A percentile compares a stretch with the other conserved stretches of the same genome.
phyloP scores from a whole-genome alignment of 2,888 invertebrate species.

The Maniola hyperantus region DNA sequence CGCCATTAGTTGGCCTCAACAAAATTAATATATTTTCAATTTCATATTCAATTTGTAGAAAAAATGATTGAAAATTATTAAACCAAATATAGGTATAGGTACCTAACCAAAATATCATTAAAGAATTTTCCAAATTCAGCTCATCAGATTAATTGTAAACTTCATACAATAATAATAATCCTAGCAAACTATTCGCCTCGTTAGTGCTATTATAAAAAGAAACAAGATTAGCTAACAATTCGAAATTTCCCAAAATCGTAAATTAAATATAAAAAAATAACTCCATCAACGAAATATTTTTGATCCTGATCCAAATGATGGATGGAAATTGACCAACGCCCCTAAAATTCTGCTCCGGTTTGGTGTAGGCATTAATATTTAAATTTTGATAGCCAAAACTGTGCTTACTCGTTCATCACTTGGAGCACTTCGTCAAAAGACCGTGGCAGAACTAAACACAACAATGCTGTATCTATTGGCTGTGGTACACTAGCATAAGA shows the following conservation, averaged over 20 bases:
- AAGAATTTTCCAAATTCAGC: neutral
- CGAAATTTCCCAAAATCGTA: slow-evolving; percentile 11
- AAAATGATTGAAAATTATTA: no score
- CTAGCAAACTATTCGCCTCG: neutral
- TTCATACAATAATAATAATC: neutral
- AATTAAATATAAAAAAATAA: slow-evolving; percentile 36
- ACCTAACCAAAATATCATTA: no score
- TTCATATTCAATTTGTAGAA: no score
- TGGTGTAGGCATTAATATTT: slow-evolving; percentile 43
- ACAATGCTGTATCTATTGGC: slow-evolving; percentile 41
- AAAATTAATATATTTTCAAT: no score
- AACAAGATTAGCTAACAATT: slow-evolving; percentile 20
- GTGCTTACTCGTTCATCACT: slow-evolving; percentile 44
- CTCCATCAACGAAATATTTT: slow-evolving; percentile 36
- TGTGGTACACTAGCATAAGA: slow-evolving; percentile 22
- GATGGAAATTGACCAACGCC: slow-evolving; percentile 43
- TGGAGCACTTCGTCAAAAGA: slow-evolving; percentile 46
- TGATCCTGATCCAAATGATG: slow-evolving; percentile 41
- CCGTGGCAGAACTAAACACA: slow-evolving; percentile 44
- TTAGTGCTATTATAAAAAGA: slow-evolving; percentile 1
- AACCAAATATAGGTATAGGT: no score
- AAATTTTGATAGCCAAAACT: slow-evolving; percentile 47
- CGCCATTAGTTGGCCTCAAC: no score
- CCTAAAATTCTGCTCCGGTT: slow-evolving; percentile 39
- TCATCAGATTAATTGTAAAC: neutral